Evolutionary conservation across 2,113 vertebrate genomes (phyloP), one percentile per base, ranked within the genome.

Genomic region (Smithornis capensis): DNA sequence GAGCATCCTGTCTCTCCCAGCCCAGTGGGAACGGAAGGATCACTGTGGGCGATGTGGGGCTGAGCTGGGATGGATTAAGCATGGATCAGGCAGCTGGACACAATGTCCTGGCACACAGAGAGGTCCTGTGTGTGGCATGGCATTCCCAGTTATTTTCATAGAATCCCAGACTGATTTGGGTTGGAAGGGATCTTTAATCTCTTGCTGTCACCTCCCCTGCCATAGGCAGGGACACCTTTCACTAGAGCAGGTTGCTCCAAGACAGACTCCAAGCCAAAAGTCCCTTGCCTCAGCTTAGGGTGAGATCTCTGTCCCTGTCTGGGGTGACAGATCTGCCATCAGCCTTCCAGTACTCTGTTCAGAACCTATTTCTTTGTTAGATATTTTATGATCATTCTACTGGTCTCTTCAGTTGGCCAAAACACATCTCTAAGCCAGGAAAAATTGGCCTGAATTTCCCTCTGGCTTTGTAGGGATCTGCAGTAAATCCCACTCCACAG

Each of bases 1-100:
- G 16, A 78, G 24, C 79, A 42, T 16, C 69, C 71, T 31, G n/a
- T 53, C 49, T 28, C 33, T 14, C 38, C 60, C 42, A 19, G 55
- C 53, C 37, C 3, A 0, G 44, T 0, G 11, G 31, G 67, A 59
- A 68, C 47, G 53, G 42, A 31, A 40, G 40, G 59, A 14, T 17
- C 2, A 0, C 73, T 12, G 62, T 0, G 29, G 50, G 33, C 2
- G 2, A 6, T 3, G 19, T 31, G 10, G 64, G 27, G 22, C 74
- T 60, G 60, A 60, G 45, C 44, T 4, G 16, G 44, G 64, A 7
- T 24, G 49, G 56, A 71, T 9, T n/a, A 16, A 37, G 55, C 4
- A 2, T 1, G 50, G 40, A 10, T 3, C 9, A 44, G 24, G 55
- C 82, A 65, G 59, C 49, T 28, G 75, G 37, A 19, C 31, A 22